Evolutionary conservation across 2,797 vertebrate species (phyloP).

Genomic region (Diplodus sargus): DNA sequence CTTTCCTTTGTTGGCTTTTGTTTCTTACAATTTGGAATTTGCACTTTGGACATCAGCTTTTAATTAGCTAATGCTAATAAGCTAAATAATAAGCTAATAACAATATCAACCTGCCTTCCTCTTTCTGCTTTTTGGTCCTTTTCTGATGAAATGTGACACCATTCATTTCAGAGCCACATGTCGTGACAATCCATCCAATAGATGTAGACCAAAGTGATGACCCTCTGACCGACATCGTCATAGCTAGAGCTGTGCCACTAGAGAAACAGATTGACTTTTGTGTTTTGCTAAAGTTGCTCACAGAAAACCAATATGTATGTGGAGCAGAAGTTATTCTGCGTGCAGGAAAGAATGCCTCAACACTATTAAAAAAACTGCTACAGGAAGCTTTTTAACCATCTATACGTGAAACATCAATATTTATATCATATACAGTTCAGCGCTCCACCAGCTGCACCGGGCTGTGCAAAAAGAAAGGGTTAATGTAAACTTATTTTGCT

Average conservation of each 20-base stretch:
- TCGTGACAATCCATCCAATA: too few relatives aligned
- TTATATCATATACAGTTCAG: conserved; percentile 10
- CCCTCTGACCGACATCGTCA: not conserved
- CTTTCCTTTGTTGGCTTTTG: too few relatives aligned
- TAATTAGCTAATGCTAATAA: too few relatives aligned
- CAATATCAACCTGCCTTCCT: too few relatives aligned
- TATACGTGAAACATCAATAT: conserved; percentile 53
- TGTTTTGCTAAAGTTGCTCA: not conserved
- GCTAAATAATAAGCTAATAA: too few relatives aligned
- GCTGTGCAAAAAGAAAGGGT: conserved; percentile 1
- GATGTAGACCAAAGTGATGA: not conserved
- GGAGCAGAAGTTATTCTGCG: conserved; percentile 15
- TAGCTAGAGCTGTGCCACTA: not conserved
- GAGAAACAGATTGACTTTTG: not conserved
- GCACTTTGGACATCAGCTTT: too few relatives aligned
- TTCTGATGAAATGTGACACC: too few relatives aligned
- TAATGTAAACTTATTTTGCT: conserved; percentile 5
- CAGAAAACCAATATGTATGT: conserved; percentile 20
- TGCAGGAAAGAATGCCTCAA: not conserved
- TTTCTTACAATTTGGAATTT: too few relatives aligned
- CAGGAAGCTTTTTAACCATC: conserved; percentile 18
- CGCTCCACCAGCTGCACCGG: not conserved
- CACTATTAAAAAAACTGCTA: not conserved
- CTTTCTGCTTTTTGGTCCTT: too few relatives aligned
- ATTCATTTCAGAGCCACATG: not conserved